phyloP scores from a whole-genome alignment of 2,888 invertebrate species.

The Gryllus longicercus region DNA sequence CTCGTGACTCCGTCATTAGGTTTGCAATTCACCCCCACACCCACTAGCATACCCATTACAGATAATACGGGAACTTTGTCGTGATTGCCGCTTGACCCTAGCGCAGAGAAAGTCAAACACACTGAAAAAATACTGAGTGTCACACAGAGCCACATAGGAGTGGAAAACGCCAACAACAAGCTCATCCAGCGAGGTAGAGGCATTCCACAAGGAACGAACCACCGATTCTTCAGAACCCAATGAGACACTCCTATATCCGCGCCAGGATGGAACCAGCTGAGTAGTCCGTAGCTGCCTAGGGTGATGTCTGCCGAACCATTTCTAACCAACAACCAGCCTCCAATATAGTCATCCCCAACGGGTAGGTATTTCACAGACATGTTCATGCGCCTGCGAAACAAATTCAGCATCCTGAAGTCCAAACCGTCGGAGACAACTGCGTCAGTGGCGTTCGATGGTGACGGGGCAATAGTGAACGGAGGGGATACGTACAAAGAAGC shows the following conservation, averaged over 20 bases:
- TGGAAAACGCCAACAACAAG: neutral
- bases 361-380: neutral
- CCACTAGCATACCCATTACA: neutral
- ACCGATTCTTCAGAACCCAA: rapidly evolving
- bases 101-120: neutral
- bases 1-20: neutral
- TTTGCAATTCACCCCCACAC: neutral
- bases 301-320: neutral
- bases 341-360: neutral
- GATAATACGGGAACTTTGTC: neutral
- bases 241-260: neutral
- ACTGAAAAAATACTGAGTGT: neutral
- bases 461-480: neutral
- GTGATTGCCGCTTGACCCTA: neutral
- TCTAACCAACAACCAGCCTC: neutral
- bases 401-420: neutral
- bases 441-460: neutral
- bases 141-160: neutral
- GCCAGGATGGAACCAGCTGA: neutral
- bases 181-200: neutral
- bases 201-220: neutral
- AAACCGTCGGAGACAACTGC: neutral
- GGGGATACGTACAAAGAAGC: neutral
- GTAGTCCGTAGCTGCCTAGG: neutral
- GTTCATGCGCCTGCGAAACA: neutral